phyloP scores from a whole-genome alignment of 2,113 vertebrate species.

The Balaenoptera acutorostrata region DNA sequence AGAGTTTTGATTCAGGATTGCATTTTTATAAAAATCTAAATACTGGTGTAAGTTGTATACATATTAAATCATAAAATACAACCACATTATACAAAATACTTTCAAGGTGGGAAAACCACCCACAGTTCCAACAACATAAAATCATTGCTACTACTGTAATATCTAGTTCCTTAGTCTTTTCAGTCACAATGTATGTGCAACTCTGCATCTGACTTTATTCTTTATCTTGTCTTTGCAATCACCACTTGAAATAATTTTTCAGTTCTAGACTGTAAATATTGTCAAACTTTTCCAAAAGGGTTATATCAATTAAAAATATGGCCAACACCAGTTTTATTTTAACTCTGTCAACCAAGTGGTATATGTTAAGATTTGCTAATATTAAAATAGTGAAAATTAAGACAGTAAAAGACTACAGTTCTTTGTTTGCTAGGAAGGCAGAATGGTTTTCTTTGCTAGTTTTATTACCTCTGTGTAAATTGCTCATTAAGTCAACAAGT shows the following conservation, averaged over 20 bases:
- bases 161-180: background rate
- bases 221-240: background rate
- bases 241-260: background rate
- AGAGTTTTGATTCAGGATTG: background rate
- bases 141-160: background rate
- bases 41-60: background rate
- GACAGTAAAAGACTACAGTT: background rate
- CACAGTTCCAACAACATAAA: slow-evolving; percentile 22
- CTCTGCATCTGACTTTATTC: background rate
- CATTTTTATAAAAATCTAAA: background rate
- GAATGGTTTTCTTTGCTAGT: background rate
- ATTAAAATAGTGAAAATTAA: background rate
- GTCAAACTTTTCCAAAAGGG: background rate
- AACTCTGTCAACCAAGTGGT: background rate
- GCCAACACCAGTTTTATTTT: background rate
- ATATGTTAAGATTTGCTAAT: background rate
- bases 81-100: slow-evolving; percentile 3
- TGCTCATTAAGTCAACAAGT: slow-evolving; percentile 4
- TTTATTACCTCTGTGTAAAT: slow-evolving; percentile 20
- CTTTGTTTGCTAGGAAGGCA: background rate
- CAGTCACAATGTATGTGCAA: background rate
- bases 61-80: slow-evolving; percentile 20
- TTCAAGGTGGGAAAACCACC: background rate
- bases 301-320: background rate
- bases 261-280: background rate